phyloP scores from a whole-genome alignment of 1,140 invertebrate species.

The Cryptotermes secundus region DNA sequence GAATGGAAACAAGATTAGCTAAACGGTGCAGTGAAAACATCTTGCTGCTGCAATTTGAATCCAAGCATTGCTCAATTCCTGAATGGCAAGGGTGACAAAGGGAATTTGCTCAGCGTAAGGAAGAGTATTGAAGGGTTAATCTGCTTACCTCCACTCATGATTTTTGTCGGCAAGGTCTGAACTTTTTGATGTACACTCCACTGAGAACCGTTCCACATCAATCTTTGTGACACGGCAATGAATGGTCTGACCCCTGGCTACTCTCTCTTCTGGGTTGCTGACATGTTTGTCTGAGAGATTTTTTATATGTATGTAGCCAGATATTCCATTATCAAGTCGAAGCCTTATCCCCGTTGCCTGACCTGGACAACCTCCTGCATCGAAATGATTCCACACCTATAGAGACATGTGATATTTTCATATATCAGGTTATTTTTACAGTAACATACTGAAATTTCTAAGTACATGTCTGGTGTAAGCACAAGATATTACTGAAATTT shows the following conservation, averaged over 20 bases:
- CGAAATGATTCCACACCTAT: constrained; percentile 95
- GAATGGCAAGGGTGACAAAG: too few species aligned
- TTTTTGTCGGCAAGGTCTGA: constrained; percentile 92
- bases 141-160: constrained; percentile 75
- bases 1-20: too few species aligned
- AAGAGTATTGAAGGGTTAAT: not conserved
- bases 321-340: constrained; percentile 90
- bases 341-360: constrained; percentile 90
- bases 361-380: constrained; percentile 91
- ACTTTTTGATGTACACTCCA: constrained; percentile 91
- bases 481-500: too few species aligned
- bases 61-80: too few species aligned
- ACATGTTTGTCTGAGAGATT: constrained; percentile 95
- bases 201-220: constrained; percentile 90
- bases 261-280: constrained; percentile 88
- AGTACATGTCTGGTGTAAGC: too few species aligned
- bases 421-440: too few species aligned
- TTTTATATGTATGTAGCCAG: constrained; percentile 93
- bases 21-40: too few species aligned
- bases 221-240: constrained; percentile 95
- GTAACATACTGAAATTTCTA: too few species aligned
- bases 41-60: too few species aligned
- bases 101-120: too few species aligned
- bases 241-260: constrained; percentile 82
- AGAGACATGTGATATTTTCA: constrained; percentile 28